Evolutionary conservation across 2,888 invertebrate genomes (phyloP), one percentile per base, ranked within the genome.

Genomic region (Polydrusus cervinus): DNA sequence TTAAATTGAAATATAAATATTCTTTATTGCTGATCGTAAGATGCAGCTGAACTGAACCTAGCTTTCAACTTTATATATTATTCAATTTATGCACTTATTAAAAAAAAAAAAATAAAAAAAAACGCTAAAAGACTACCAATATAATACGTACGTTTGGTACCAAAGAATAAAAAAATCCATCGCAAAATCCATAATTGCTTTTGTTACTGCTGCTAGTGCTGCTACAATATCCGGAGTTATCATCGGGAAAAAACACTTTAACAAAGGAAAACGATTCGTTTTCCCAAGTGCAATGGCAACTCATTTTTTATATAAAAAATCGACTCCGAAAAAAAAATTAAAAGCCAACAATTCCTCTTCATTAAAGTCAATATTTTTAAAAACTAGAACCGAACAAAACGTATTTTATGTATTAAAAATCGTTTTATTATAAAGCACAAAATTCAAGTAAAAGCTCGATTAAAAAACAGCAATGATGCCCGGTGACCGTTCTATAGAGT

Each of bases 101-200:
- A n/a, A n/a, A n/a, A n/a, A n/a, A n/a, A n/a, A n/a, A n/a, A n/a
- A n/a, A 40, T 11, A 11, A 40, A 11, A 11, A 5, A 11, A 40
- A 40, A 6, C 10, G 3, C 3, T 40, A 40, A 40, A 40, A 11
- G 40, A 40, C 1, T 6, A 40, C 40, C 11, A 40, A 25, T 6
- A 34, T 34, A 60, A 40, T 40, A 70, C 62, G 16, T 64, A 71
- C 71, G 18, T 53, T 64, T 74, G 77, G 47, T 71, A 80, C 70
- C 67, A 73, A 67, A 7, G 79, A 78, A 67, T 79, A 80, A 69
- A 79, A 80, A 66, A 80, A 79, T 75, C 80, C 80, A 68, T 80
- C 74, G 25, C 68, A 75, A 71, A 80, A 79, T 16, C 78, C 78
- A 55, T 74, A 74, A 18, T 67, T 78, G 47, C 49, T 72, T 65